phyloP scores from a whole-genome alignment of 2,888 invertebrate species.

The Disparrhopalites patrizii region DNA sequence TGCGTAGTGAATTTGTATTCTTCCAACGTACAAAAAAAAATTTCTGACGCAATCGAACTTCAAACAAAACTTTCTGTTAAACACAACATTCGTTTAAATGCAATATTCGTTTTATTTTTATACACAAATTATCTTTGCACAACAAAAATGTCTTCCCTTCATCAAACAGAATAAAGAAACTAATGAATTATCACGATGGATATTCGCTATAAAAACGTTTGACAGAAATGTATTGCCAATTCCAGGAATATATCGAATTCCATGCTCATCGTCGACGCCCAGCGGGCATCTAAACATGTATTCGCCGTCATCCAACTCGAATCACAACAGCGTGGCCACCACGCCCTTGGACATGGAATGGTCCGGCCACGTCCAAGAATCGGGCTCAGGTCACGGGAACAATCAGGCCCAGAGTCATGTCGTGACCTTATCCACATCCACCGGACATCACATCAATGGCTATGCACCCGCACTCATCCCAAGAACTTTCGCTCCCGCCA shows the following conservation, averaged over 20 bases:
- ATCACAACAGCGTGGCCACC: constrained; percentile 49
- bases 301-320: constrained; percentile 49
- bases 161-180: too few relatives aligned
- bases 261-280: constrained; percentile 50
- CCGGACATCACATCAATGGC: neutral
- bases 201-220: too few relatives aligned
- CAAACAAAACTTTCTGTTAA: too few relatives aligned
- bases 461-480: constrained; percentile 5
- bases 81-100: too few relatives aligned
- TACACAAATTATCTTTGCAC: too few relatives aligned
- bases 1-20: too few relatives aligned
- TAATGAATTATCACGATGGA: too few relatives aligned
- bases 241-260: constrained; percentile 50
- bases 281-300: constrained; percentile 51
- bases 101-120: too few relatives aligned
- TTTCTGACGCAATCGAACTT: too few relatives aligned
- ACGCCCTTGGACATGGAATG: constrained; percentile 49
- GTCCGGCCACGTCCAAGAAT: constrained; percentile 11
- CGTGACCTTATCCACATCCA: constrained; percentile 4
- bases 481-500: neutral
- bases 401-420: neutral
- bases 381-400: neutral
- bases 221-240: too few relatives aligned
- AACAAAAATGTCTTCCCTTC: too few relatives aligned
- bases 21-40: too few relatives aligned